These are phyloP conservation scores for Hypothenemus hampei DNA, from an alignment of 1,140 invertebrate species.

Conservation along the genomic window DNA sequence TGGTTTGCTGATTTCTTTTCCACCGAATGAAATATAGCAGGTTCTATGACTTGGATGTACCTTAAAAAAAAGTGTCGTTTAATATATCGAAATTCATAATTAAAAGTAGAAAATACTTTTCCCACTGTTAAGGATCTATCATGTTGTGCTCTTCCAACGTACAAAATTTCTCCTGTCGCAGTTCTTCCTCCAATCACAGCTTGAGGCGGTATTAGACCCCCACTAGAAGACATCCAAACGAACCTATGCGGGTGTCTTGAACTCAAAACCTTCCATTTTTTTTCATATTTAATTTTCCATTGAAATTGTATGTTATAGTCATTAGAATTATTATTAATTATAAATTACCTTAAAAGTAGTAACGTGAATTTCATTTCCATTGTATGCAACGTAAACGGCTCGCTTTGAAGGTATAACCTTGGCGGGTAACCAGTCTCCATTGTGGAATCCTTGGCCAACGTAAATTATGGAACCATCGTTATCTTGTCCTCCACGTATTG, in stretches of 20 bases:
- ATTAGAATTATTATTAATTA: conserved; percentile 33
- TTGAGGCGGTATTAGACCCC: conserved; percentile 55
- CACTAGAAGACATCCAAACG: conserved; percentile 55
- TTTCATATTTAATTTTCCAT: neutral
- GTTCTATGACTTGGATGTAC: conserved; percentile 60
- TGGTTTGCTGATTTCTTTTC: conserved; percentile 50
- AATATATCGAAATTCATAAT: neutral
- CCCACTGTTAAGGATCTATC: conserved; percentile 62
- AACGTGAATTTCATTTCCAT: conserved; percentile 58
- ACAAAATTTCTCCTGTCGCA: conserved; percentile 56
- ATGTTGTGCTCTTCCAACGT: conserved; percentile 58
- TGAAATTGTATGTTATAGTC: conserved; percentile 56
- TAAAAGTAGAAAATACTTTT: conserved; percentile 50
- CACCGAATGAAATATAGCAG: conserved; percentile 67
- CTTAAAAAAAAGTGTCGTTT: conserved; percentile 35
- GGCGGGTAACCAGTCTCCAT: conserved; percentile 68
- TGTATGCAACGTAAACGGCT: conserved; percentile 57
- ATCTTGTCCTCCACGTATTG: conserved; percentile 65
- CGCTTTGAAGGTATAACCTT: conserved; percentile 68
- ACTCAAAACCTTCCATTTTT: conserved; percentile 51
- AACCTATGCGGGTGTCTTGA: conserved; percentile 49
- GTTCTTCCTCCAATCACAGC: conserved; percentile 58
- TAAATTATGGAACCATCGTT: conserved; percentile 64
- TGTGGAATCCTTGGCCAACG: conserved; percentile 66
- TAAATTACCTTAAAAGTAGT: conserved; percentile 58